Evolutionary conservation across 2,888 invertebrate genomes (phyloP).

Genomic region (Aporophyla lueneburgensis): DNA sequence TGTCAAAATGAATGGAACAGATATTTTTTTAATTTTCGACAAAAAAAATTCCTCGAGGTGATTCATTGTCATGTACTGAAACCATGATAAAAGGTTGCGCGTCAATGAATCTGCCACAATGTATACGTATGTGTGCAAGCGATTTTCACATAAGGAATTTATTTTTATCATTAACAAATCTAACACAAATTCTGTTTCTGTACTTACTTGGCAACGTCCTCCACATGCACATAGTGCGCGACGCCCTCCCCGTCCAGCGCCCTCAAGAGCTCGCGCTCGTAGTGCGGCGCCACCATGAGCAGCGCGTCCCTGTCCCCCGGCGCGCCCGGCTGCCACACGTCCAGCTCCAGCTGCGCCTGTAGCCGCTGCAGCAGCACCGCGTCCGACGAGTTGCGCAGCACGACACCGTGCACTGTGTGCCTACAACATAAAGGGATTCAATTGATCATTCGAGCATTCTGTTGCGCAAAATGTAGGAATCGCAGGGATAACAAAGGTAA

Average conservation of each 20-base stretch:
- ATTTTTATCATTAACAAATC: no score
- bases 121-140: not conserved
- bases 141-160: not conserved
- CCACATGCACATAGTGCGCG: slow-evolving; percentile 69
- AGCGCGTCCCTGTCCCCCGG: slow-evolving; percentile 69
- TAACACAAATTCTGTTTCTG: not conserved
- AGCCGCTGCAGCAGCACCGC: slow-evolving; percentile 33
- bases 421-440: not conserved
- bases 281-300: slow-evolving; percentile 74
- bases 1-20: not conserved
- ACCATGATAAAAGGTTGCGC: no score
- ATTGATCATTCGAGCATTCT: not conserved
- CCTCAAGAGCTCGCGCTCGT: slow-evolving; percentile 59
- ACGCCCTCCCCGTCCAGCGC: slow-evolving; percentile 68
- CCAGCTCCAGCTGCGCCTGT: slow-evolving; percentile 68
- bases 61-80: no score
- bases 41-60: no score
- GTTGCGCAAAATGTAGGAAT: not conserved
- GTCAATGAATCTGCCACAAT: no score
- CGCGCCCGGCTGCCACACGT: slow-evolving; percentile 75
- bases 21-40: no score
- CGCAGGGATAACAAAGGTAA: not conserved
- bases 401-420: not conserved
- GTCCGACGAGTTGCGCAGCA: not conserved
- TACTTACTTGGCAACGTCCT: slow-evolving; percentile 74